Base-by-base conservation (phyloP, 1,140 invertebrate species). In the Hyposmocoma kahamanoa region DNA sequence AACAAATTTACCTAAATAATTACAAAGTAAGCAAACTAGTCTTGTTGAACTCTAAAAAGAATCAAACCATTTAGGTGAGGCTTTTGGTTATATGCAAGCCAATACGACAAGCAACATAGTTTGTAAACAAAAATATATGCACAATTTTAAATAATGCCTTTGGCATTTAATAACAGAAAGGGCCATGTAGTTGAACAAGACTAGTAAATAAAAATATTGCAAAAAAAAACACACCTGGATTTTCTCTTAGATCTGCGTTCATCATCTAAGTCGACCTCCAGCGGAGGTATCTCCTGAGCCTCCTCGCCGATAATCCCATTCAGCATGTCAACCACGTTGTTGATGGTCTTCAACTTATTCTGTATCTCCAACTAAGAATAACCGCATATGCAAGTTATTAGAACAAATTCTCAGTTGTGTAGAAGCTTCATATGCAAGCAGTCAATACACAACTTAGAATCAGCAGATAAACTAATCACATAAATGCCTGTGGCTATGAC, bases 281-380 rank as follows among this genome's bases (percentile, higher is more conserved):
- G n/a, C 19, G 17, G n/a, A 2, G 11, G 47, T 36, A 76, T 62
- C 17, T 73, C 67, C 2, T 68, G 69, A 0, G 86, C 88, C 66
- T 92, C 91, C 50, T 92, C 90, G 0, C 90, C 90, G 47, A 95
- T 94, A 58, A 95, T 93, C 19, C 90, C 90, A 22, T 92, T 93
- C 39, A 95, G 80, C 92, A 95, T 95, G 59, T 95, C 93, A 58
- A 95, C 93, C 0, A 95, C 93, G 76, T 94, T 94, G 76, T 91
- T 90, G 59, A 94, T 93, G 0, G 93, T 92, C 76, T 93, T 94
- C 78, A 95, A 83, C 87, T 94, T 95, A 62, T 90, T 93, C 79
- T 94, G 91, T 50, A 95, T 94, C 88, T 95, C 93, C 71, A 90
- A 88, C 93, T 95, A 87, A 57, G 67, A 63, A 76, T 58, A 67